Evolutionary conservation across 2,888 invertebrate genomes (phyloP), one percentile per base, ranked within the genome.

Genomic region (Nipponacmea schrenckii): DNA sequence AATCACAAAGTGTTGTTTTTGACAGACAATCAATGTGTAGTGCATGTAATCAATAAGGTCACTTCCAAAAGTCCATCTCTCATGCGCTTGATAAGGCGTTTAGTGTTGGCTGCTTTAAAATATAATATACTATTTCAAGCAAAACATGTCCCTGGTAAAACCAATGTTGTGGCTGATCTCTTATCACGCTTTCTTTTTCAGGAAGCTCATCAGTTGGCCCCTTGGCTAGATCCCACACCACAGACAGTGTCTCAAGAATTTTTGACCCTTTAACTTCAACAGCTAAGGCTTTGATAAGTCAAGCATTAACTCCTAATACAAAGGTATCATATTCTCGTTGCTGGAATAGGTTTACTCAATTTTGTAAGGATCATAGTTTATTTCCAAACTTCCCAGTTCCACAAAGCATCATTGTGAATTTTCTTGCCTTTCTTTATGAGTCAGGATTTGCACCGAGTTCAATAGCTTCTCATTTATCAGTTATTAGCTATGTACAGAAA

Each of bases 1-100:
- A 69, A 73, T 56, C 71, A 76, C 17, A 76, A 67, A 46, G 66
- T 74, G 15, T 48, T 76, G 44, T 70, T 76, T 48, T 44, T 71
- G 27, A 67, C 69, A 44, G 76, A 74, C 20, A 76, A 76, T 72
- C 20, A 27, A 20, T 67, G 65, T n/a, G 64, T 72, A 1, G 70
- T 72, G 2, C 48, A 69, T 20, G 67, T 73, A 45, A 69, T 71
- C 31, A 75, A 75, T 46, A 75, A 69, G 64, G 69, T 45, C n/a
- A 69, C 72, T 7, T 67, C 66, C 2, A 67, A 69, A 67, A 63
- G 71, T n/a, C 24, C 20, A n/a, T 44, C n/a, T 15, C 10, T 73
- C 24, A 73, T 73, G 73, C n/a, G n/a, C n/a, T n/a, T n/a, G n/a
- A n/a, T n/a, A n/a, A n/a, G n/a, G n/a, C n/a, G n/a, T n/a, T n/a